phyloP scores from a whole-genome alignment of 2,113 vertebrate species.

The Pollachius pollachius region DNA sequence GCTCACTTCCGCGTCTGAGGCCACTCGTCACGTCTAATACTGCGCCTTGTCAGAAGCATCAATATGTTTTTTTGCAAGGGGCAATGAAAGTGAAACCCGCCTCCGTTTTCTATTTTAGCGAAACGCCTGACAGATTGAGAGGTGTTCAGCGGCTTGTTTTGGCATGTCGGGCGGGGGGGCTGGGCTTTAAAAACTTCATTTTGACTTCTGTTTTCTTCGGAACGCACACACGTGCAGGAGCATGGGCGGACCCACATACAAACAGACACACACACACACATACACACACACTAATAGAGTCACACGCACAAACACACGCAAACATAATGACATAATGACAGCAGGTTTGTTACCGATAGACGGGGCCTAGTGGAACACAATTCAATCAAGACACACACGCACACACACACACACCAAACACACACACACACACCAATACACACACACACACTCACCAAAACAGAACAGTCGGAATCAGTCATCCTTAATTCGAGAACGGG shows the following conservation, averaged over 20 bases:
- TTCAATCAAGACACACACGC: slow-evolving; percentile 23
- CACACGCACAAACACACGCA: slow-evolving; percentile 7
- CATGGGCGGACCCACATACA: slow-evolving; percentile 5
- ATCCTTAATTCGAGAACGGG: slow-evolving; percentile 64
- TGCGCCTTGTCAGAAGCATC: slow-evolving; percentile 67
- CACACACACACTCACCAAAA: slow-evolving; percentile 41
- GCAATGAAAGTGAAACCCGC: slow-evolving; percentile 56
- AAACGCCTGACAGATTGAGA: slow-evolving; percentile 68
- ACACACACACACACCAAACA: slow-evolving; percentile 28
- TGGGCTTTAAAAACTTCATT: slow-evolving; percentile 37
- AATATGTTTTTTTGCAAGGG: slow-evolving; percentile 48
- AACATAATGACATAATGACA: slow-evolving; percentile 42
- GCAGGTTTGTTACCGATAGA: slow-evolving; percentile 62
- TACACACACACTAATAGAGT: slow-evolving; percentile 5
- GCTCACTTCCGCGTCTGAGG: slow-evolving; percentile 66
- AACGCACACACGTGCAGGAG: slow-evolving; percentile 3
- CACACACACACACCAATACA: slow-evolving; percentile 50
- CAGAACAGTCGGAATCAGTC: slow-evolving; percentile 58
- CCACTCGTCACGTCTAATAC: slow-evolving; percentile 69
- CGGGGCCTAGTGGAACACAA: slow-evolving; percentile 60
- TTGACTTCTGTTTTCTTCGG: neutral
- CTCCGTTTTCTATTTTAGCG: slow-evolving; percentile 69
- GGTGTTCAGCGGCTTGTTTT: slow-evolving; percentile 73
- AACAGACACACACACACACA: slow-evolving; percentile 13
- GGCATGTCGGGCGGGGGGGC: slow-evolving; percentile 46